Percentiles rank a stretch among this genome's conserved stretches.
Evolutionary conservation across 53 echinoderm and acorn worm genomes (phyloP).

Genomic region (Hippasteria phrygiana): DNA sequence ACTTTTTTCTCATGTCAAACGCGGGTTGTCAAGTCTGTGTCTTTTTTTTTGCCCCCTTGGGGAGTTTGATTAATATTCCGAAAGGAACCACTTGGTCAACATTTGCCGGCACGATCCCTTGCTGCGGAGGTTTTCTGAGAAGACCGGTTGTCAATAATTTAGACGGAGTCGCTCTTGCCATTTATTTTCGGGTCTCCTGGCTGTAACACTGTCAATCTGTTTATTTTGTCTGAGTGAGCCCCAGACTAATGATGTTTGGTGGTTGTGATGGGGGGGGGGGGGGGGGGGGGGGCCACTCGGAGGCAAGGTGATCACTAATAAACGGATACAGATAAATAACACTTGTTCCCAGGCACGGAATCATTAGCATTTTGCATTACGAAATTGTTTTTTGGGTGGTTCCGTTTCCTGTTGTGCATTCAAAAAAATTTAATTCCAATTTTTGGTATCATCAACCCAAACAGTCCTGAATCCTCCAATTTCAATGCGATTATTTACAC

Average conservation of each 20-base stretch:
- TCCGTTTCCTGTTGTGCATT: too few relatives aligned
- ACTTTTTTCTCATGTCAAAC: too few relatives aligned
- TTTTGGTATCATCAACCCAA: too few relatives aligned
- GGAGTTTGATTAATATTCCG: background rate
- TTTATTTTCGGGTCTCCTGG: constrained; percentile 1
- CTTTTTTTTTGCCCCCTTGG: background rate
- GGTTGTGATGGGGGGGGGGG: background rate
- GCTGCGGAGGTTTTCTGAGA: background rate
- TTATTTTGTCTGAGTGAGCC: constrained; percentile 36
- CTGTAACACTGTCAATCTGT: constrained; percentile 39
- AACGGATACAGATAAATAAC: background rate
- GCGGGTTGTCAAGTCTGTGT: background rate
- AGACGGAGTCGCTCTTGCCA: background rate
- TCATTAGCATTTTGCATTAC: too few relatives aligned
- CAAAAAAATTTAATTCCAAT: too few relatives aligned
- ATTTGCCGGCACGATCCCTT: constrained; percentile 17
- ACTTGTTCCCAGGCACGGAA: background rate
- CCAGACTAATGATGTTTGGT: constrained; percentile 24
- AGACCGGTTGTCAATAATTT: constrained; percentile 23
- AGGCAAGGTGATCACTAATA: background rate
- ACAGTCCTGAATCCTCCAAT: too few relatives aligned
- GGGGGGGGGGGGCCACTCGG: background rate
- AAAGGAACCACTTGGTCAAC: background rate
- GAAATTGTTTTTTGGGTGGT: too few relatives aligned
- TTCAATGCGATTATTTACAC: too few relatives aligned